phyloP scores from a whole-genome alignment of 2,113 vertebrate genomes.

The Microcebus ravelobensis region DNA sequence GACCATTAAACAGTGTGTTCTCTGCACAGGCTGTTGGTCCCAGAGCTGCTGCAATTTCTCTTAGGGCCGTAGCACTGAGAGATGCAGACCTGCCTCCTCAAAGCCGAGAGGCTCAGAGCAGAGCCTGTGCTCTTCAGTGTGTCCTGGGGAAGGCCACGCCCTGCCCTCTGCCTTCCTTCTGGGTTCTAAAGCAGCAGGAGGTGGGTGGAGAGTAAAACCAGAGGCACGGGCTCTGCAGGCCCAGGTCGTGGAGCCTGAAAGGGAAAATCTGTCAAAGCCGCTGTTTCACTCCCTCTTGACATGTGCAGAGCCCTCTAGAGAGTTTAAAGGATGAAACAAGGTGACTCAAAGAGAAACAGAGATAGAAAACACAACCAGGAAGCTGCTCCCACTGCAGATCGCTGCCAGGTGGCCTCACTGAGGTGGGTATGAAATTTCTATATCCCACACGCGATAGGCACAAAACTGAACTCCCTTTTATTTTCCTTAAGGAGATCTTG shows the following conservation, averaged over 20 bases:
- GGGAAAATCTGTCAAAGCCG: neutral
- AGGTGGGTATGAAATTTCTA: neutral
- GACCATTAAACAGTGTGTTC: accelerated
- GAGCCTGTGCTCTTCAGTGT: neutral
- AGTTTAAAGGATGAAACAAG: neutral
- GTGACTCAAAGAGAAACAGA: neutral
- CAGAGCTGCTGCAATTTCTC: neutral
- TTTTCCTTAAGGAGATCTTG: neutral
- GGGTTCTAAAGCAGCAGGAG: neutral
- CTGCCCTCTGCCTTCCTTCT: neutral
- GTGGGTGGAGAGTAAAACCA: neutral
- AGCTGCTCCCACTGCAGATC: accelerated
- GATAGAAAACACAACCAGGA: neutral
- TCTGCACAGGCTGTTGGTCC: neutral
- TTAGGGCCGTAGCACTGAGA: neutral
- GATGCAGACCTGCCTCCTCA: neutral
- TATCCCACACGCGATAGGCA: accelerated
- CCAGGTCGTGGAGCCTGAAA: neutral
- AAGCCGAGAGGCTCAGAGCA: neutral
- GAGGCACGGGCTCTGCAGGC: neutral
- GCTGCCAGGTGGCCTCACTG: accelerated
- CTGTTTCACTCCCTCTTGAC: neutral
- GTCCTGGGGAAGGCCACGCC: neutral
- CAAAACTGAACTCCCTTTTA: neutral
- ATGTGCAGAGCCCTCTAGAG: neutral